Conservation (phyloP, 2,888 invertebrate genomes). For the Cryptosula pallasiana region DNA sequence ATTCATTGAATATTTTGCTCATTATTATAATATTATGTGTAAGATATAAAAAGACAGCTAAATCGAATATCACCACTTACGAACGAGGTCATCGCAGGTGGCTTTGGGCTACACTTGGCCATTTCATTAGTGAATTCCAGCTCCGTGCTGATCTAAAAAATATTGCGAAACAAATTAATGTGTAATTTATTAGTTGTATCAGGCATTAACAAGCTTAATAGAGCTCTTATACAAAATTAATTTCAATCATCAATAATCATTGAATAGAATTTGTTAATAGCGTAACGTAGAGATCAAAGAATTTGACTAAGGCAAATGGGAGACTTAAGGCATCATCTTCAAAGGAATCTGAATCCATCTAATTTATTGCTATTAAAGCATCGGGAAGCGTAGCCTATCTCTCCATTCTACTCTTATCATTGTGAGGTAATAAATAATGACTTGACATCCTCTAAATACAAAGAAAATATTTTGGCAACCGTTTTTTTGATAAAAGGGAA, state of each 20-base stretch:
- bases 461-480: neutral
- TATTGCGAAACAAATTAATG: constrained; percentile 21
- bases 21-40: neutral
- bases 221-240: constrained; percentile 2
- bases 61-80: neutral
- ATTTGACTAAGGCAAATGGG: neutral
- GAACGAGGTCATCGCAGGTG: neutral
- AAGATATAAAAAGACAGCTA: neutral
- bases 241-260: constrained; percentile 16
- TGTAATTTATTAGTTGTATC: constrained; percentile 13
- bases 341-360: neutral
- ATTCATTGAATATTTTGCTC: neutral
- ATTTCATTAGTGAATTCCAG: neutral
- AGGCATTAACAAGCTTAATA: neutral
- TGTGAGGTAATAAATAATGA: no score
- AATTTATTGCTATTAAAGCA: no score
- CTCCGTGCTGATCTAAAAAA: neutral
- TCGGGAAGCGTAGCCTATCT: no score
- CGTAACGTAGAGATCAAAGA: neutral
- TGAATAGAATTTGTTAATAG: neutral
- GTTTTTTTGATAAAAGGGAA: neutral
- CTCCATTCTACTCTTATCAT: no score
- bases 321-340: neutral
- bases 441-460: no score
- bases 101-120: neutral